These are phyloP conservation scores for Henicopernis longicauda DNA, from an alignment of 2,113 vertebrate species.

Conservation along the genomic window DNA sequence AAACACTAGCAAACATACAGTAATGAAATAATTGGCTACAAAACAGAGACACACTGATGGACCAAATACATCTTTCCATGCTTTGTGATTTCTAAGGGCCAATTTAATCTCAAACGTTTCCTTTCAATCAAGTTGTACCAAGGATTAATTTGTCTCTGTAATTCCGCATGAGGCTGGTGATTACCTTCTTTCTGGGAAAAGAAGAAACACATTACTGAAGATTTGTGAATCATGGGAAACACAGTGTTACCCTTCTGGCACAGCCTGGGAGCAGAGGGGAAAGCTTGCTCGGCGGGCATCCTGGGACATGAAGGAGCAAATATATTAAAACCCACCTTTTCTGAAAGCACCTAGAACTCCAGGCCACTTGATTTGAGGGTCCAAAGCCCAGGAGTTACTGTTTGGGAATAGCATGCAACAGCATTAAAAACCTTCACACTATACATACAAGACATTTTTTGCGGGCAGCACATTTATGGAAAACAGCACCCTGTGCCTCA, in stretches of 20 bases:
- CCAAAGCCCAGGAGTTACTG: neutral
- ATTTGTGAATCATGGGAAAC: neutral
- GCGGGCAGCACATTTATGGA: neutral
- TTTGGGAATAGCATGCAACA: neutral
- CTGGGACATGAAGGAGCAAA: neutral
- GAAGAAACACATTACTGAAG: neutral
- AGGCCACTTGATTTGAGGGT: neutral
- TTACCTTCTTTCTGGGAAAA: neutral
- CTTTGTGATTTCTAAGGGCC: neutral
- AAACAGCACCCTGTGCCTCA: no score
- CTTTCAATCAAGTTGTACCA: neutral
- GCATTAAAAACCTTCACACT: neutral
- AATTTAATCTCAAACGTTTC: neutral
- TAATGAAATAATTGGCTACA: neutral
- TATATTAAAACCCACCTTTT: neutral
- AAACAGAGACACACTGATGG: neutral
- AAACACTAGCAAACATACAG: neutral
- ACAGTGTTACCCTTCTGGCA: neutral
- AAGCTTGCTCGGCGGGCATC: neutral
- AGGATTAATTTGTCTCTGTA: neutral
- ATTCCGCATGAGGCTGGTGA: neutral
- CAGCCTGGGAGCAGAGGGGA: neutral
- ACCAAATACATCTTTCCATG: neutral
- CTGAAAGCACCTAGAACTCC: neutral
- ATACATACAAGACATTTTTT: accelerated